Conservation (phyloP, 2,113 vertebrate genomes). For the Heloderma charlesbogerti region DNA sequence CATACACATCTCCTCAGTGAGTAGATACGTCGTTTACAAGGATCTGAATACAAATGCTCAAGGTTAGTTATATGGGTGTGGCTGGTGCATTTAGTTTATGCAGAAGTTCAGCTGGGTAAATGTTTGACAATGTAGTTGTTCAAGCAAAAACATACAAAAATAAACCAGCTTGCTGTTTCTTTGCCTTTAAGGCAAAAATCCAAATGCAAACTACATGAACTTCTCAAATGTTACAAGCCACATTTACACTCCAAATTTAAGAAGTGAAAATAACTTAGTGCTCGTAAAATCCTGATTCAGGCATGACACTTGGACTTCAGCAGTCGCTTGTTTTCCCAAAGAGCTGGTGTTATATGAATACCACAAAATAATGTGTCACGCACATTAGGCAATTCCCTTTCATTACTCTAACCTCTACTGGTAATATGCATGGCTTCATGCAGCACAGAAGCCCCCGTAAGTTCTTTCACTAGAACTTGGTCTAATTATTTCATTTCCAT, state of each 20-base stretch:
- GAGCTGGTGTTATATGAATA: background rate
- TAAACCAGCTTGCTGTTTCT: background rate
- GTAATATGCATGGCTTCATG: background rate
- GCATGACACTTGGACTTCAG: rapidly evolving
- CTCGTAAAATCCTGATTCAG: background rate
- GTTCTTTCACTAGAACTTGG: background rate
- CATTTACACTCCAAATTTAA: rapidly evolving
- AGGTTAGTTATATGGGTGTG: constrained; percentile 26
- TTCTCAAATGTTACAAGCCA: background rate
- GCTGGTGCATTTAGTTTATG: background rate
- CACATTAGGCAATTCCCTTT: background rate
- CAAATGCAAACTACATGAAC: background rate
- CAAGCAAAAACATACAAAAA: constrained; percentile 1
- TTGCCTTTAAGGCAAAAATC: background rate
- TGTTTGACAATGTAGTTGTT: constrained; percentile 35
- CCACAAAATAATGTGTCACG: background rate
- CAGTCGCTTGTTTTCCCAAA: background rate
- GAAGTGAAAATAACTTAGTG: rapidly evolving
- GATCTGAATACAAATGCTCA: background rate
- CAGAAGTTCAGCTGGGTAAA: constrained; percentile 38
- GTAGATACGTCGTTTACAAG: background rate
- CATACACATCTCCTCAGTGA: background rate
- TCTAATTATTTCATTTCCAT: background rate
- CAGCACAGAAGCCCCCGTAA: too few species aligned
- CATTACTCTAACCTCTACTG: background rate